Evolutionary conservation across 2,797 vertebrate genomes (phyloP), one percentile per base, ranked within the genome.

Genomic region (Ateles fusciceps): DNA sequence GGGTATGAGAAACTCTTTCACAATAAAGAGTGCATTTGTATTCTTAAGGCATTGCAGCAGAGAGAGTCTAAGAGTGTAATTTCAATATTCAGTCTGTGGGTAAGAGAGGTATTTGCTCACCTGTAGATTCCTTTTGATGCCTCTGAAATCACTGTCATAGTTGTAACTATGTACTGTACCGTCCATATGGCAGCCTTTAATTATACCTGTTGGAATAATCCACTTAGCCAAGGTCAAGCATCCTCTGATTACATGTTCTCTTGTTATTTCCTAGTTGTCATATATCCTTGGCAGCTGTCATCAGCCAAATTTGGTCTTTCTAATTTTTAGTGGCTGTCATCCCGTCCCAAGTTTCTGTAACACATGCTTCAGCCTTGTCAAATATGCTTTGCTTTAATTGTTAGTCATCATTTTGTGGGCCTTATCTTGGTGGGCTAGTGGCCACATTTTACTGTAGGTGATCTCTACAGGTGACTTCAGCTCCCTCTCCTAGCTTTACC

Each of bases 131-230:
- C 48, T 94, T 94, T 44, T 2, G 68, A 84, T 7, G 13, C 52
- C 68, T 96, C 90, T 91, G 61, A 94, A 95, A 48, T 93, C 57
- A n/a, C 1, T 64, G 68, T 81, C 61, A 11, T 30, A 36, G 48
- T 64, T 93, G 71, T 59, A 48, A 86, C 68, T 52, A 13, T 64
- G 28, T 55, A n/a, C 6, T 95, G 84, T 57, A 42, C 17, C 24
- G 24, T 26, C 78, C 91, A 89, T 64, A 89, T 95, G 94, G 92
- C 68, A 85, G 50, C 74, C 44, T 81, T 89, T 97, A 95, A 96
- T 97, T 96, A 80, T 52, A 95, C 59, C 94, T 97, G 87, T 95
- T 97, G 95, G 88, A 94, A 92, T 94, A 89, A 93, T 97, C 79
- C 90, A 95, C 90, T 95, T 95, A 97, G 71, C 74, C 48, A 89